These are phyloP conservation scores for Drosophila suboccidentalis DNA, from an alignment of 2,888 invertebrate species.

Conservation along the genomic window DNA sequence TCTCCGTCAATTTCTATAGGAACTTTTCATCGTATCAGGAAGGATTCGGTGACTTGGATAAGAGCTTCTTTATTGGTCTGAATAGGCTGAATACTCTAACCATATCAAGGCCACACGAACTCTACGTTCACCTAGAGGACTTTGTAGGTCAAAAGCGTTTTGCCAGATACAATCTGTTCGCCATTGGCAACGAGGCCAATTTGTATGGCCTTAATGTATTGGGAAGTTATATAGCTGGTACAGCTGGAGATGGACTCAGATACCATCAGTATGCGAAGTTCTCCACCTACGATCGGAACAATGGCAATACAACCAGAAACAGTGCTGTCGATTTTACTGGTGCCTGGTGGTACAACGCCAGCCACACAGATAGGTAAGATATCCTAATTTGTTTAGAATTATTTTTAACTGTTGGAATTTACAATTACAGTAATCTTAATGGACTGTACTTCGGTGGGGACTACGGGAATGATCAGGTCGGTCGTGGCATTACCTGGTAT, in stretches of 20 bases:
- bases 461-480: slow-evolving; percentile 85
- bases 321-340: slow-evolving; percentile 89
- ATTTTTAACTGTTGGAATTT: neutral
- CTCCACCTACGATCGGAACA: slow-evolving; percentile 89
- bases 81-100: slow-evolving; percentile 87
- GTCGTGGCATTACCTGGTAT: slow-evolving; percentile 81
- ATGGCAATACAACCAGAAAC: slow-evolving; percentile 89
- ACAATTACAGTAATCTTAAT: slow-evolving; percentile 87
- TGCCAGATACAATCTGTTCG: slow-evolving; percentile 88
- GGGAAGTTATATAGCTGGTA: slow-evolving; percentile 87
- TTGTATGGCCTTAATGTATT: slow-evolving; percentile 88
- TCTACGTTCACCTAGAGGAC: slow-evolving; percentile 88
- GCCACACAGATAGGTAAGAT: slow-evolving; percentile 7
- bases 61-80: slow-evolving; percentile 88
- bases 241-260: slow-evolving; percentile 89
- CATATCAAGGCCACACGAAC: slow-evolving; percentile 85
- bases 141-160: slow-evolving; percentile 87
- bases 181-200: slow-evolving; percentile 88
- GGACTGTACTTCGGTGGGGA: slow-evolving; percentile 87
- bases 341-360: slow-evolving; percentile 90
- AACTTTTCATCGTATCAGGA: slow-evolving; percentile 25
- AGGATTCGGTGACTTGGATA: slow-evolving; percentile 30
- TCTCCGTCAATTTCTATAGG: slow-evolving; percentile 37
- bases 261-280: slow-evolving; percentile 89
- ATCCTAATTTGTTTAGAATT: no score